Percentiles rank a stretch among this genome's conserved stretches.
Conservation (phyloP, 1,140 invertebrate genomes). For the Colletes gigas region DNA sequence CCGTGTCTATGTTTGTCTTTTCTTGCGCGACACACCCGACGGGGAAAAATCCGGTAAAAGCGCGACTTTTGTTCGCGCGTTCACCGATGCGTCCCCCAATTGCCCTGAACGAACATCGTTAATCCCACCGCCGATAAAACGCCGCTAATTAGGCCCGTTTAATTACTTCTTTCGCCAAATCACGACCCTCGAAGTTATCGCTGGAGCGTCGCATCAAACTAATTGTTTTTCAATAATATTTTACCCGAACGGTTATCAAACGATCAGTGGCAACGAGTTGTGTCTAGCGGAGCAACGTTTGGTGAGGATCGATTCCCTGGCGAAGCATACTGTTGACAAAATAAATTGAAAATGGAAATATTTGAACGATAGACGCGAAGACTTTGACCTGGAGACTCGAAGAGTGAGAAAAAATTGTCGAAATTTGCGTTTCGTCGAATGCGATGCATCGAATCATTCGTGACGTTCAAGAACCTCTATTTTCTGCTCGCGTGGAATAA, state of each 20-base stretch:
- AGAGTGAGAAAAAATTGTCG: no score
- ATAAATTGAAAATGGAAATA: no score
- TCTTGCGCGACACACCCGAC: slow-evolving; percentile 53
- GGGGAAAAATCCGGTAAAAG: slow-evolving; percentile 39
- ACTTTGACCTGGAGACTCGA: no score
- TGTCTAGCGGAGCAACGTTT: background rate
- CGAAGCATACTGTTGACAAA: background rate
- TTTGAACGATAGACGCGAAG: no score
- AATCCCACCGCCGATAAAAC: slow-evolving; percentile 31
- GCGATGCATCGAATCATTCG: no score
- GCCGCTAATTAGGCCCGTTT: slow-evolving; percentile 49
- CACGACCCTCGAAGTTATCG: slow-evolving; percentile 23
- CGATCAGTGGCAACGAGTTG: no score
- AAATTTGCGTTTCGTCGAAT: no score
- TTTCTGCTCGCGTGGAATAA: background rate
- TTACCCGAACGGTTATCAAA: background rate
- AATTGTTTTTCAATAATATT: slow-evolving; percentile 50
- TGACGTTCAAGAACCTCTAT: background rate
- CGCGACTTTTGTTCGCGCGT: slow-evolving; percentile 17
- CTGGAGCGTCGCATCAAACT: slow-evolving; percentile 30
- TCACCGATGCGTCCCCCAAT: slow-evolving; percentile 44
- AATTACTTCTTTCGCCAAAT: slow-evolving; percentile 46
- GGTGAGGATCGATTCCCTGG: background rate
- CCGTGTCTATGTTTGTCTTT: slow-evolving; percentile 38
- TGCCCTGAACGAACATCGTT: slow-evolving; percentile 13